These are phyloP conservation scores for Dicaeum eximium DNA, from an alignment of 2,113 vertebrate species.

Conservation along the genomic window DNA sequence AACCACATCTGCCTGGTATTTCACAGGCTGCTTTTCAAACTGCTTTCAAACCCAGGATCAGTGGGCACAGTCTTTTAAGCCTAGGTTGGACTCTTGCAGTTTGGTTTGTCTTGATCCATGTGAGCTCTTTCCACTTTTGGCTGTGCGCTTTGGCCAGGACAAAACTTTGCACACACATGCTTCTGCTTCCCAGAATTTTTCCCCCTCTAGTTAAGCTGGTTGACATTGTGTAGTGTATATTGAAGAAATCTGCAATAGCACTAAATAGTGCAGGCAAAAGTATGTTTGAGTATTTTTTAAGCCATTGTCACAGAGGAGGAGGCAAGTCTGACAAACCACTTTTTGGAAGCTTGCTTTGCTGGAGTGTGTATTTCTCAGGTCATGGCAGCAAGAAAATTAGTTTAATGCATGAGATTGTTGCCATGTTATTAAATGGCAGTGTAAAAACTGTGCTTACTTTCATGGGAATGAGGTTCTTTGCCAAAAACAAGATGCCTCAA, in stretches of 20 bases:
- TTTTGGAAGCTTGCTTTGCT: background rate
- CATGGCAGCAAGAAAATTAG: constrained; percentile 40
- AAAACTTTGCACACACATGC: background rate
- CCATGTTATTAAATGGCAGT: constrained; percentile 71
- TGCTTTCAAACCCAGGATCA: background rate
- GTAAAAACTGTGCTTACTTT: constrained; percentile 81
- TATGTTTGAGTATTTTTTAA: background rate
- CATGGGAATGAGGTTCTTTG: constrained; percentile 87
- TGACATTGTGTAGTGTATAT: background rate
- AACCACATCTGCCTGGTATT: background rate
- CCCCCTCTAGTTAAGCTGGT: background rate
- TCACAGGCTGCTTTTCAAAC: background rate
- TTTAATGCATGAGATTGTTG: constrained; percentile 67
- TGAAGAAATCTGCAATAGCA: background rate
- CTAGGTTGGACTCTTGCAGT: background rate
- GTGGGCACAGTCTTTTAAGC: background rate
- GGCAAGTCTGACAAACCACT: background rate
- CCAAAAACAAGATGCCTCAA: constrained; percentile 87
- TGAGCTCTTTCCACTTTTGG: background rate
- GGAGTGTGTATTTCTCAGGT: background rate
- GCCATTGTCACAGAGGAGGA: background rate
- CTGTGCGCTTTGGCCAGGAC: background rate
- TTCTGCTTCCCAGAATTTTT: background rate
- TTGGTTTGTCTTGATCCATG: fast-evolving
- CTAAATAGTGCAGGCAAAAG: background rate